Conservation (phyloP, 2,113 vertebrate genomes). For the Leiothrix lutea region DNA sequence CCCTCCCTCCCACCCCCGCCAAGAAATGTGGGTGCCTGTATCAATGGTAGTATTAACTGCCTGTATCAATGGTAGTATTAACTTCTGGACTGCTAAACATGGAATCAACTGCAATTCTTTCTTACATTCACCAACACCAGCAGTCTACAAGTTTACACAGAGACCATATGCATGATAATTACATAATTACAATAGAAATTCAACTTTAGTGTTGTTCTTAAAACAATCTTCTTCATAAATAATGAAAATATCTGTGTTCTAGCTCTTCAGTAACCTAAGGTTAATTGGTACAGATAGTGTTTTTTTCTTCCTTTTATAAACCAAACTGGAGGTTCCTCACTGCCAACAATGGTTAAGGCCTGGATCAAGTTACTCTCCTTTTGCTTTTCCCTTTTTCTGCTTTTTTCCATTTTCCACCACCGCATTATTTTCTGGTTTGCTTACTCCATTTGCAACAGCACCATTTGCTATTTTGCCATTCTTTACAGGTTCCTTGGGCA, state of each 20-base stretch:
- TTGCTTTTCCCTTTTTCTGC: constrained; percentile 92
- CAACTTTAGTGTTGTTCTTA: constrained; percentile 70
- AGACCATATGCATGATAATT: constrained; percentile 69
- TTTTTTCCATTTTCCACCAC: constrained; percentile 83
- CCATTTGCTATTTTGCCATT: constrained; percentile 85
- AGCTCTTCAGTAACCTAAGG: constrained; percentile 74
- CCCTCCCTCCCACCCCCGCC: neutral
- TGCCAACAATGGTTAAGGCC: constrained; percentile 74
- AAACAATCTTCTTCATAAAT: constrained; percentile 81
- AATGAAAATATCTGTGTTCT: constrained; percentile 70
- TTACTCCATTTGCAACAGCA: constrained; percentile 76
- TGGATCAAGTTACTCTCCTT: constrained; percentile 87
- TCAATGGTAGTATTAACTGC: constrained; percentile 52
- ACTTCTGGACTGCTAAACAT: constrained; percentile 62
- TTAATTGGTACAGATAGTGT: constrained; percentile 70
- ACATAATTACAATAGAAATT: constrained; percentile 75
- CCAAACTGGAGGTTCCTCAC: constrained; percentile 66
- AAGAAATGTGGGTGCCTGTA: constrained; percentile 67
- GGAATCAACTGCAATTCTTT: constrained; percentile 65
- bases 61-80: constrained; percentile 51
- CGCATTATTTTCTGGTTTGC: constrained; percentile 81
- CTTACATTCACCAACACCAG: constrained; percentile 74
- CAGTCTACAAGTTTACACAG: constrained; percentile 75
- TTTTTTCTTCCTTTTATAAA: constrained; percentile 63
- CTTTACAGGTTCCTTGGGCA: constrained; percentile 83